phyloP scores from a whole-genome alignment of 2,113 vertebrate genomes.

The Pedetes capensis region DNA sequence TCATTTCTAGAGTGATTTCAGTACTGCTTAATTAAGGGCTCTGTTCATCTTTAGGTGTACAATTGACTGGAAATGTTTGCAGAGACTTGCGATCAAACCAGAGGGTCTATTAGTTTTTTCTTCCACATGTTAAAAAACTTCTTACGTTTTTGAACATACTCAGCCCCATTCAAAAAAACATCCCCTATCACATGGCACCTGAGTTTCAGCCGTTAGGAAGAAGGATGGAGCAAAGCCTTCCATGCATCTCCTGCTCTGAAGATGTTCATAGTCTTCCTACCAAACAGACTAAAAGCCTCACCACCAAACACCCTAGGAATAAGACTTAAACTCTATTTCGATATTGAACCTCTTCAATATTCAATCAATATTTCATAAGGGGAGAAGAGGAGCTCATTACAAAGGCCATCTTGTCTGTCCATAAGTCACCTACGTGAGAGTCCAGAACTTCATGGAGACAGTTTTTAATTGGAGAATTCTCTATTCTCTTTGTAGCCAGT shows the following conservation, averaged over 20 bases:
- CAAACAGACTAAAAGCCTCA: not conserved
- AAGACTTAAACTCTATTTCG: not conserved
- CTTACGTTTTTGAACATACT: not conserved
- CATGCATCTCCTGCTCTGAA: not conserved
- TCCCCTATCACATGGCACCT: not conserved
- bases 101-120: not conserved
- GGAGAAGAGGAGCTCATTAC: constrained; percentile 19
- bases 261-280: fast-evolving
- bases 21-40: not conserved
- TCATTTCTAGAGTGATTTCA: not conserved
- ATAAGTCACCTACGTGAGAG: not conserved
- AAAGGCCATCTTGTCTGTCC: constrained; percentile 27
- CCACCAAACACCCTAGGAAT: not conserved
- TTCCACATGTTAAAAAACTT: not conserved
- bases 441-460: constrained; percentile 24
- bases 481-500: not conserved
- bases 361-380: constrained; percentile 52
- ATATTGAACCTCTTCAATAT: constrained; percentile 27
- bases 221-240: not conserved
- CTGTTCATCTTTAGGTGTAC: not conserved
- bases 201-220: fast-evolving
- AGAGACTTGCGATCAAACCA: not conserved
- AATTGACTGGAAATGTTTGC: not conserved
- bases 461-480: not conserved
- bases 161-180: not conserved